Evolutionary conservation across 2,113 vertebrate species (phyloP).

Genomic region (Suncus etruscus): DNA sequence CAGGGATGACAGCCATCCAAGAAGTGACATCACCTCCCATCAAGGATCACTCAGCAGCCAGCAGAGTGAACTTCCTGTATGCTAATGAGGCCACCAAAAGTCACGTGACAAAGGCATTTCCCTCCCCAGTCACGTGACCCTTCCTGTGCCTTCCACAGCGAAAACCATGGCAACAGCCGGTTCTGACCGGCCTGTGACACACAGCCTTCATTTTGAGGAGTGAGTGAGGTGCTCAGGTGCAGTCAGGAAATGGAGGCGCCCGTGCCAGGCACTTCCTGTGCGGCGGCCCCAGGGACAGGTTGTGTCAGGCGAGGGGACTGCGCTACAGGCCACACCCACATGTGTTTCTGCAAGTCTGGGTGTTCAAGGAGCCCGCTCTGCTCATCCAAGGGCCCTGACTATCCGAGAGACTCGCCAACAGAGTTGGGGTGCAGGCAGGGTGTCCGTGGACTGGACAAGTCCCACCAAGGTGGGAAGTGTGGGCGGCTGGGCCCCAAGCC

Average conservation of each 20-base stretch:
- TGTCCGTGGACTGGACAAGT: too few relatives aligned
- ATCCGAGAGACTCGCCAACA: too few relatives aligned
- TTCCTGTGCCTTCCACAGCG: conserved; percentile 89
- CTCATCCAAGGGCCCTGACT: too few relatives aligned
- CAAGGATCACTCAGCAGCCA: conserved; percentile 69
- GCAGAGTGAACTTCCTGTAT: conserved; percentile 87
- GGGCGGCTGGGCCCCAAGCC: too few relatives aligned
- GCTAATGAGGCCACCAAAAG: conserved; percentile 86
- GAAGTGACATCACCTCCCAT: conserved; percentile 69
- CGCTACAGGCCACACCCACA: conserved; percentile 12
- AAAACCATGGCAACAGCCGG: conserved; percentile 95
- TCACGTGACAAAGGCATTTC: conserved; percentile 93
- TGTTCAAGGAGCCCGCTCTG: too few relatives aligned
- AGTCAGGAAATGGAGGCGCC: conserved; percentile 90
- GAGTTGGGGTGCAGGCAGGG: too few relatives aligned
- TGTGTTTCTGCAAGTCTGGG: too few relatives aligned
- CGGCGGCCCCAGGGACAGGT: neutral
- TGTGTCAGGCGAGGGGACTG: too few relatives aligned
- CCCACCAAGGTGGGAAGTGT: too few relatives aligned
- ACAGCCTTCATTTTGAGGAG: conserved; percentile 94
- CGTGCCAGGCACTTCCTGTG: conserved; percentile 85
- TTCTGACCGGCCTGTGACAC: conserved; percentile 93
- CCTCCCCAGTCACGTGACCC: conserved; percentile 90
- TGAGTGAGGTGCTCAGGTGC: conserved; percentile 92
- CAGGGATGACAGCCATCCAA: conserved; percentile 70